Conservation (phyloP, 1,140 invertebrate species). For the Hyles euphorbiae region DNA sequence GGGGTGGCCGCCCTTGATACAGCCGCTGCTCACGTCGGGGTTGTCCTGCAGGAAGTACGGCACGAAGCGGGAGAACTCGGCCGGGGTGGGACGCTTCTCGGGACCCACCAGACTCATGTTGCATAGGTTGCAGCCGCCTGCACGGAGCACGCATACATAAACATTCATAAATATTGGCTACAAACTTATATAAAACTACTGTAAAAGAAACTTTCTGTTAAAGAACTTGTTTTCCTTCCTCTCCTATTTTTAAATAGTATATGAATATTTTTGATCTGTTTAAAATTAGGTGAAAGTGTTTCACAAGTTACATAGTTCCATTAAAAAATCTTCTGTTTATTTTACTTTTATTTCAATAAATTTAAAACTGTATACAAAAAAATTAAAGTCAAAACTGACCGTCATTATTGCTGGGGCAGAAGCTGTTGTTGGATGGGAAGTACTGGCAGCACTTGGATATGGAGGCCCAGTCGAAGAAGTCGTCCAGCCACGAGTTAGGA, state of each 20-base stretch:
- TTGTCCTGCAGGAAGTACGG: constrained; percentile 94
- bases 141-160: background rate
- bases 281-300: too few species aligned
- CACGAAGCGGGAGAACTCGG: constrained; percentile 88
- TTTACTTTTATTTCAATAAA: too few species aligned
- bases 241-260: too few species aligned
- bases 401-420: constrained; percentile 77
- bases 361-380: background rate
- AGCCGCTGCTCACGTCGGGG: constrained; percentile 80
- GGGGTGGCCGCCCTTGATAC: constrained; percentile 92
- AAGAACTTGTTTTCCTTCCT: too few species aligned
- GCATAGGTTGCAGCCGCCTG: constrained; percentile 39
- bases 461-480: constrained; percentile 94
- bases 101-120: constrained; percentile 68
- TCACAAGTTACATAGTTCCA: too few species aligned
- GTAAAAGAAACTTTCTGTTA: too few species aligned
- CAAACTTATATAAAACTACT: background rate
- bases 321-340: too few species aligned
- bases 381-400: constrained; percentile 6
- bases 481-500: constrained; percentile 97
- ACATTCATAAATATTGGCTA: background rate
- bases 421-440: constrained; percentile 76
- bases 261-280: too few species aligned
- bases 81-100: constrained; percentile 76
- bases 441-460: constrained; percentile 79